phyloP scores from a whole-genome alignment of 2,797 vertebrate genomes.

The Hydrocynus forskahlii region DNA sequence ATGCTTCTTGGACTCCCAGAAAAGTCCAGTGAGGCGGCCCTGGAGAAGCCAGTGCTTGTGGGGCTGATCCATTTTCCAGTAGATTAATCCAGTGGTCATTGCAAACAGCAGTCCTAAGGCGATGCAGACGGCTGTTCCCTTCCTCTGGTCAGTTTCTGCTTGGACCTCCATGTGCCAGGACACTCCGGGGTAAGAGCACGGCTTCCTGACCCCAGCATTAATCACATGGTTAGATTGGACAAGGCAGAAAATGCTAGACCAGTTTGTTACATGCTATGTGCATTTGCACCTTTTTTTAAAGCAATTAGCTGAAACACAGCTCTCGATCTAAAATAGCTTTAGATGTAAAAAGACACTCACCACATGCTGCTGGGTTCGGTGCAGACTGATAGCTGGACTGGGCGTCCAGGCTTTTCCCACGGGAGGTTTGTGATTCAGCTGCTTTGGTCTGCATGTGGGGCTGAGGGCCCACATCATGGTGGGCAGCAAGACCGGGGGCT shows the following conservation, averaged over 20 bases:
- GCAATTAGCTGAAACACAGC: neutral
- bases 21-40: constrained; percentile 5
- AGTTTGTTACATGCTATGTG: neutral
- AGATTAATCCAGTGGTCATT: constrained; percentile 16
- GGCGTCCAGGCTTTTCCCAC: neutral
- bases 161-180: constrained; percentile 19
- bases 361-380: constrained; percentile 15
- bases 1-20: constrained; percentile 22
- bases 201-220: constrained; percentile 17
- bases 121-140: constrained; percentile 8
- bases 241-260: neutral
- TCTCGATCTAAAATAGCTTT: neutral
- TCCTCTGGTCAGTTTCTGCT: neutral
- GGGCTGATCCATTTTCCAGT: constrained; percentile 31
- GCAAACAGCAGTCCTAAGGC: constrained; percentile 2
- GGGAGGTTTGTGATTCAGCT: neutral
- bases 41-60: constrained; percentile 29
- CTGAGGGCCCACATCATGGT: neutral
- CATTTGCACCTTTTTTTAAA: neutral
- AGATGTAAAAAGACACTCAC: constrained; percentile 28
- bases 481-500: neutral
- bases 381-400: neutral
- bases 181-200: constrained; percentile 6
- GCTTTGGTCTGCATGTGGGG: neutral
- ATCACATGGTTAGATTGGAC: neutral